These are phyloP conservation scores for Mesocentrotus franciscanus DNA, from an alignment of 53 echinoderm and acorn worm species.

Conservation along the genomic window DNA sequence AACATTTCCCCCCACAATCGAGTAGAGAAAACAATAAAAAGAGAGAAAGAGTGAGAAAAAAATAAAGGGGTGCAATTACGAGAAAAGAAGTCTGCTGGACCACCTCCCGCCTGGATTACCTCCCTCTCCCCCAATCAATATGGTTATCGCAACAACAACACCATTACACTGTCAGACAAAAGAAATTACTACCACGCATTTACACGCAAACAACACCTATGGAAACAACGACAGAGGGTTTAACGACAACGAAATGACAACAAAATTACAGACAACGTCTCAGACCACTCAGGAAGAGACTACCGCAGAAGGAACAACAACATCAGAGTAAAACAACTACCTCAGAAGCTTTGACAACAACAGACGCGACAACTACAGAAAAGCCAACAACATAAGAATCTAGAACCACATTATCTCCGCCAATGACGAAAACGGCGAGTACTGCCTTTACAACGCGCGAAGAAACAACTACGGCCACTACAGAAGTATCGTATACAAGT, in stretches of 20 bases:
- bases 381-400: no score
- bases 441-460: conserved; percentile 16
- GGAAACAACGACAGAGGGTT: conserved; percentile 6
- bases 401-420: neutral
- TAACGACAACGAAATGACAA: conserved; percentile 3
- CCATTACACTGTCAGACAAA: conserved; percentile 46
- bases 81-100: no score
- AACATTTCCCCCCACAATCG: no score
- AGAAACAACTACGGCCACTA: conserved; percentile 20
- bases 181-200: neutral
- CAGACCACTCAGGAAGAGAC: conserved; percentile 29
- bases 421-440: neutral
- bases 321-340: conserved; percentile 35
- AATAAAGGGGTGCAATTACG: no score
- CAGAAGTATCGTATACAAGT: conserved; percentile 25
- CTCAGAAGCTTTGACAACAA: no score
- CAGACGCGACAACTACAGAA: no score
- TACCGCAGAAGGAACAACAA: conserved; percentile 2
- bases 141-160: neutral
- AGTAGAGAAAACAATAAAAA: no score
- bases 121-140: no score
- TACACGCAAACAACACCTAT: conserved; percentile 39
- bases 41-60: no score
- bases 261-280: neutral
- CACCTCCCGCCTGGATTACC: no score